phyloP scores from a whole-genome alignment of 2,113 vertebrate genomes.

The Pelvicachromis taeniatus region DNA sequence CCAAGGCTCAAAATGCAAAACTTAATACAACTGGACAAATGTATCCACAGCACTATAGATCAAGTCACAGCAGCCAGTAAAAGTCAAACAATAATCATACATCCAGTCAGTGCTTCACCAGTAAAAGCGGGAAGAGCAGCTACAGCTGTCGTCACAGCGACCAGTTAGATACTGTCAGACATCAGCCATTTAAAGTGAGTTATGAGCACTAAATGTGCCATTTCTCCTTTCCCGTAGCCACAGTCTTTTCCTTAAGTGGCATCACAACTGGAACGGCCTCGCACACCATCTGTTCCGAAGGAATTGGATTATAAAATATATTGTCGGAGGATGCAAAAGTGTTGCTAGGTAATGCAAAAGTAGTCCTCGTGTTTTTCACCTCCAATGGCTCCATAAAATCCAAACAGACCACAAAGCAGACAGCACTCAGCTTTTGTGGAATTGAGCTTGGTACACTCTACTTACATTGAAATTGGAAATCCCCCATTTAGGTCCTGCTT shows the following conservation, averaged over 20 bases:
- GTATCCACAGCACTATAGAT: not conserved
- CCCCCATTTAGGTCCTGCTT: too few relatives aligned
- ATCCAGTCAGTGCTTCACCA: not conserved
- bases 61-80: not conserved
- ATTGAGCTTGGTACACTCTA: not conserved
- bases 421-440: not conserved
- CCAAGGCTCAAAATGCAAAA: not conserved
- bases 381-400: not conserved
- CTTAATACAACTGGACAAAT: not conserved
- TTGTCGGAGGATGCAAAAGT: not conserved
- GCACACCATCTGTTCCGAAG: not conserved
- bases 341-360: not conserved
- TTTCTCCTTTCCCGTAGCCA: not conserved
- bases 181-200: not conserved
- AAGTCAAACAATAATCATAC: not conserved
- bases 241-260: not conserved
- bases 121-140: not conserved
- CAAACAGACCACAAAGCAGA: not conserved
- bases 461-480: not conserved
- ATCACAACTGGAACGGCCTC: not conserved
- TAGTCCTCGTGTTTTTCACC: not conserved
- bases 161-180: not conserved
- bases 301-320: not conserved
- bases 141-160: not conserved
- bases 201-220: not conserved